These are phyloP conservation scores for Azemiops feae DNA, from an alignment of 2,113 vertebrate genomes.

Conservation along the genomic window DNA sequence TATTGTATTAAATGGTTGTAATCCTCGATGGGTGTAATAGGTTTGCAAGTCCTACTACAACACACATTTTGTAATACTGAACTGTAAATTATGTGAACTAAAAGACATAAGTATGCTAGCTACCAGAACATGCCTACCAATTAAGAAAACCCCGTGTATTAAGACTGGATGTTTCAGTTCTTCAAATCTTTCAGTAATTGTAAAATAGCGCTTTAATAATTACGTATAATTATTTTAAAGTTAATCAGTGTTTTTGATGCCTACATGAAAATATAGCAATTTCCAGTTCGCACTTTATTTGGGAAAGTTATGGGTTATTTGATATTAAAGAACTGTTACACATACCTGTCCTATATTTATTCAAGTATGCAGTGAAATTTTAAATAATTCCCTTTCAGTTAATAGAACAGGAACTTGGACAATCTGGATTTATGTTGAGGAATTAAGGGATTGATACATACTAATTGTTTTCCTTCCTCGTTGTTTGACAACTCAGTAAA, in stretches of 20 bases:
- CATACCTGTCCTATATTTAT: slow-evolving; percentile 64
- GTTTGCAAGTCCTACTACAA: not conserved
- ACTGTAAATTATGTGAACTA: slow-evolving; percentile 9
- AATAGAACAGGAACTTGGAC: slow-evolving; percentile 64
- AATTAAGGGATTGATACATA: slow-evolving; percentile 60
- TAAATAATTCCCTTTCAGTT: slow-evolving; percentile 77
- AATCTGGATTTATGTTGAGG: slow-evolving; percentile 68
- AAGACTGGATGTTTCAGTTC: slow-evolving; percentile 52
- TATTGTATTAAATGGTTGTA: not conserved
- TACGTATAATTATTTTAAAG: slow-evolving; percentile 49
- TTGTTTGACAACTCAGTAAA: slow-evolving; percentile 54
- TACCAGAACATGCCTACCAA: slow-evolving; percentile 44
- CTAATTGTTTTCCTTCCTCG: slow-evolving; percentile 39
- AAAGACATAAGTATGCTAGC: not conserved
- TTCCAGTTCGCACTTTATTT: slow-evolving; percentile 62
- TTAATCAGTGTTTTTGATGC: slow-evolving; percentile 54
- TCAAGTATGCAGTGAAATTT: slow-evolving; percentile 73
- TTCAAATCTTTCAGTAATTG: slow-evolving; percentile 49
- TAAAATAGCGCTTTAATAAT: slow-evolving; percentile 57
- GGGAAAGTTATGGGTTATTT: slow-evolving; percentile 61
- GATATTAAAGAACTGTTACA: slow-evolving; percentile 61
- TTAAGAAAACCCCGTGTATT: slow-evolving; percentile 37
- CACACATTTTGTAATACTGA: not conserved
- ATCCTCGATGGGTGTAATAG: not conserved
- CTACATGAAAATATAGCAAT: slow-evolving; percentile 53